Percentiles rank a stretch among this genome's conserved stretches.
These are phyloP conservation scores for Spongilla lacustris DNA, from an alignment of 37 sponge, comb jelly and placozoan genomes.

Conservation along the genomic window DNA sequence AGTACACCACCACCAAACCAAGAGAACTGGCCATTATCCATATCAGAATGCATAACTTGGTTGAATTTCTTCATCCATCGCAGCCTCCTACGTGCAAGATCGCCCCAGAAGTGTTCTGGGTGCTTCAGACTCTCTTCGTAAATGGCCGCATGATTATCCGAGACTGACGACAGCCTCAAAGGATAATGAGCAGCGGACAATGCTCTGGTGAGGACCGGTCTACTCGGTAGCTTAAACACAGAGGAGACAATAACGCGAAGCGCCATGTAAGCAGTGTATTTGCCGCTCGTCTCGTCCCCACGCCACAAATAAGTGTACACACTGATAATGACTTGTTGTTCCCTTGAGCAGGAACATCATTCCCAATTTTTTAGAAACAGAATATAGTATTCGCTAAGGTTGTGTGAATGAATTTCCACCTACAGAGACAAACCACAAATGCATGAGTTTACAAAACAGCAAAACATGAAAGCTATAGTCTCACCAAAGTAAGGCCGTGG, in stretches of 20 bases:
- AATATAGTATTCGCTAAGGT: background rate
- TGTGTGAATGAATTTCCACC: background rate
- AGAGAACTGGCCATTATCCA: conserved; percentile 69
- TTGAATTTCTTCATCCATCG: conserved; percentile 83
- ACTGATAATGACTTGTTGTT: no score
- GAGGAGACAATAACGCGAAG: background rate
- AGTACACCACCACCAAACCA: conserved; percentile 91
- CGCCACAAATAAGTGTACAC: background rate
- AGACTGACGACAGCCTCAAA: conserved; percentile 49
- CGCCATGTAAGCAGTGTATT: no score
- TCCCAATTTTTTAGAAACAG: no score
- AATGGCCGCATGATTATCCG: conserved; percentile 52
- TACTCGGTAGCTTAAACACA: background rate
- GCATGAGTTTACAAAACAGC: background rate
- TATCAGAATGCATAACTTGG: conserved; percentile 78
- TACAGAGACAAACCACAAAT: background rate
- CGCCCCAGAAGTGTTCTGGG: conserved; percentile 89
- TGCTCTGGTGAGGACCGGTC: background rate
- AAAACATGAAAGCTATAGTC: background rate
- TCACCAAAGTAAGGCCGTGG: background rate
- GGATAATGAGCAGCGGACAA: conserved; percentile 8
- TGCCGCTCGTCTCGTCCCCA: background rate
- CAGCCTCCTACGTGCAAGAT: conserved; percentile 75
- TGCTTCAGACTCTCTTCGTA: conserved; percentile 82
- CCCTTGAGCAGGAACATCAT: no score